phyloP scores from a whole-genome alignment of 2,888 invertebrate species.

The Thysanoteuthis rhombus region DNA sequence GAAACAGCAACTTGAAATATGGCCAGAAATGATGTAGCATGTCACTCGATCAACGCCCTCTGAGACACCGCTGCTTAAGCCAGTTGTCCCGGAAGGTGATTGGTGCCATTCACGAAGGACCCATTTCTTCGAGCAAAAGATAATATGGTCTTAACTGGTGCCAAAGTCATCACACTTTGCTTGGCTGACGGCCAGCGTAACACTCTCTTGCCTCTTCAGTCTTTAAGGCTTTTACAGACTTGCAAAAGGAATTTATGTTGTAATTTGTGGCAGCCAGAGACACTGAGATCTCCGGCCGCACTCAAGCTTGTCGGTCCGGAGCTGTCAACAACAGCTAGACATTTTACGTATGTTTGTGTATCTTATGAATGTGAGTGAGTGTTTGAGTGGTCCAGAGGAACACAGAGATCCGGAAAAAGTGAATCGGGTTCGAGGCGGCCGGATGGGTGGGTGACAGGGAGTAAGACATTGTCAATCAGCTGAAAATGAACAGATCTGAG shows the following conservation, averaged over 20 bases:
- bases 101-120: not conserved
- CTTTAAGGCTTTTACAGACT: not conserved
- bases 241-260: not conserved
- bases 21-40: not conserved
- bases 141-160: conserved; percentile 12
- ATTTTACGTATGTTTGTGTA: not conserved
- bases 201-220: not conserved
- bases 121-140: conserved; percentile 12
- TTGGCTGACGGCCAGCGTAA: not conserved
- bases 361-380: not conserved
- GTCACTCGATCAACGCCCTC: not conserved
- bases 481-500: not conserved
- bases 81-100: not conserved
- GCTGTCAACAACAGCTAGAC: not conserved
- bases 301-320: not conserved
- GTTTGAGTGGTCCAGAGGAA: not conserved
- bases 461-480: not conserved
- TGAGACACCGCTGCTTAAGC: not conserved
- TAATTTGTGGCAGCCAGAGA: not conserved
- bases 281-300: not conserved
- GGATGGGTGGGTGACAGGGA: too few species aligned
- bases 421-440: not conserved
- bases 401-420: not conserved
- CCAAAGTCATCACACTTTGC: not conserved
- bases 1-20: not conserved